Base-by-base conservation (phyloP, 2,797 vertebrate species). In the Fundulus diaphanus region DNA sequence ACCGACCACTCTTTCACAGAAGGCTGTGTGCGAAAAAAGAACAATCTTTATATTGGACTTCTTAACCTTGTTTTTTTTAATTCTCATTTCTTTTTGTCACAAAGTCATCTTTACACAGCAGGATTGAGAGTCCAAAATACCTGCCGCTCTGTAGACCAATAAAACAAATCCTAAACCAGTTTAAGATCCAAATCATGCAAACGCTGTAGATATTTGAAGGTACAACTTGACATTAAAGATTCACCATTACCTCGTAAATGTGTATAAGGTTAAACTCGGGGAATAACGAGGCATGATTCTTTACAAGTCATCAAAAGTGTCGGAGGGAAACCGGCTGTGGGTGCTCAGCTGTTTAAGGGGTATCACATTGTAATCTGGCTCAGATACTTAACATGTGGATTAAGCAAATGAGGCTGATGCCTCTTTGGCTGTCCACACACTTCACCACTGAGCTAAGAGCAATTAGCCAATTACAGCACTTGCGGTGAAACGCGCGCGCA, bases 391-490 rank as follows among this genome's bases (percentile, higher is more conserved):
- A 84, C 80, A 82, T 51, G 9, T 67, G 79, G 86, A 92, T 92
- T 91, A 91, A 78, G 86, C 56, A 89, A 89, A 93, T 87, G 70
- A 89, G 81, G 82, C 79, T 0, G 49, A 67, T 59, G 76, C 49
- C 78, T 82, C 76, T 84, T 85, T 89, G 87, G 90, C 75, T 42
- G 13, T 84, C 79, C 74, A 66, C 81, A 84, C 78, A 79, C 84
- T 87, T 84, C 73, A 77, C 73, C 73, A 72, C 69, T 15, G 80
- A 88, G 78, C 86, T 88, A 83, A 80, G 82, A 86, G 85, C 88
- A 92, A 91, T 92, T 89, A 92, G 82, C 78, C 76, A 89, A 81
- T 89, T 88, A 88, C 81, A 74, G 69, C 81, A 84, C 82, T 88
- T 76, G 85, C 74, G 67, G 81, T 77, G 24, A 67, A 46, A 86